A percentile compares a stretch with the other conserved stretches of the same genome.
Conservation (phyloP, 2,113 vertebrate genomes). For the Coptodon rendalli region DNA sequence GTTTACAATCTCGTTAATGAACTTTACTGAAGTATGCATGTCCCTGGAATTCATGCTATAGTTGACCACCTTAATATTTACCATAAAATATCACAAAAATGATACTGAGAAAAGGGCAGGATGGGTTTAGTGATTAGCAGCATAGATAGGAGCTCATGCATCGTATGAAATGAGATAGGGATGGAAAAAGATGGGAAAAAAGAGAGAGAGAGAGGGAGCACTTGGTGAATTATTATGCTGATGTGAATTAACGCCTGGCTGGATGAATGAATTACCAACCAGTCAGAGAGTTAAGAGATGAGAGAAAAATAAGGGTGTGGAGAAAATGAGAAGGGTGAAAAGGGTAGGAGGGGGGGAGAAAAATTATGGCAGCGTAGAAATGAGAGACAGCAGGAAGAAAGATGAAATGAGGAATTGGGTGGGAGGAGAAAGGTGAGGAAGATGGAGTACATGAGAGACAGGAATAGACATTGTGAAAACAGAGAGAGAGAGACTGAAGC, state of each 20-base stretch:
- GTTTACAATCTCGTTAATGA: background rate
- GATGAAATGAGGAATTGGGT: background rate
- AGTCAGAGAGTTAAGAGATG: background rate
- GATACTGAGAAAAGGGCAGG: background rate
- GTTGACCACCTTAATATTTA: background rate
- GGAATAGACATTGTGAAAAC: background rate
- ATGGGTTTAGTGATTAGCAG: background rate
- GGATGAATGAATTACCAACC: constrained; percentile 1
- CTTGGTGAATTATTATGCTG: background rate
- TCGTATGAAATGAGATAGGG: background rate
- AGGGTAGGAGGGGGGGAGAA: background rate
- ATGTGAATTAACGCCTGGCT: background rate
- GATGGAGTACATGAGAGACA: background rate
- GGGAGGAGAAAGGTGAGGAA: background rate
- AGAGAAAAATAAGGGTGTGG: background rate
- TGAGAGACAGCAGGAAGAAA: background rate
- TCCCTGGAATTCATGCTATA: background rate
- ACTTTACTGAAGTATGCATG: background rate
- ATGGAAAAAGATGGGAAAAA: background rate
- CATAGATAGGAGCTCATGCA: background rate
- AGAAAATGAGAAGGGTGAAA: background rate
- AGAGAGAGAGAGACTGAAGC: background rate
- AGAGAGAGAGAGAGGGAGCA: background rate
- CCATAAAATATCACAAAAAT: background rate
- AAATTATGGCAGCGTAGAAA: background rate